Conservation (phyloP, 1,140 invertebrate genomes). For the Acromyrmex echinatior region DNA sequence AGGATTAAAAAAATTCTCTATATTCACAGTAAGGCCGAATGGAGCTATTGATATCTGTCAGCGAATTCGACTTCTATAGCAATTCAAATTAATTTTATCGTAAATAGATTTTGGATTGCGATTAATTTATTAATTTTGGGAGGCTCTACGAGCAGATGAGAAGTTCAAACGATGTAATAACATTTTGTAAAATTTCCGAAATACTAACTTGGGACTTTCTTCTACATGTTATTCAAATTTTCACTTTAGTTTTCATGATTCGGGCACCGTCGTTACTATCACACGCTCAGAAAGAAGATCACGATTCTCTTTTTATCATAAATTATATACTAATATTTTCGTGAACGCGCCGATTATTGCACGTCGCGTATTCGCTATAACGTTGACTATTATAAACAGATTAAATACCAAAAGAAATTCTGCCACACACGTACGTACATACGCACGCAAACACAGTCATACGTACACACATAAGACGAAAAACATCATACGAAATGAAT, state of each 20-base stretch:
- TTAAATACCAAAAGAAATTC: conserved; percentile 65
- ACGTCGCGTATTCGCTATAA: conserved; percentile 30
- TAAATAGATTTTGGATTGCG: conserved; percentile 18
- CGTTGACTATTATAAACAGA: conserved; percentile 33
- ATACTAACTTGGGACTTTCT: conserved; percentile 12
- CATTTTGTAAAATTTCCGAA: conserved; percentile 29
- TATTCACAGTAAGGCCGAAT: conserved; percentile 1
- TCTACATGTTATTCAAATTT: conserved; percentile 12
- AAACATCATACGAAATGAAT: conserved; percentile 49
- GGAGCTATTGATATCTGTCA: conserved; percentile 12
- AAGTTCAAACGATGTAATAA: background rate
- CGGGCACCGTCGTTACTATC: conserved; percentile 1
- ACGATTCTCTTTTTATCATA: conserved; percentile 49
- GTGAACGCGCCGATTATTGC: background rate
- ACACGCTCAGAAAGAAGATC: conserved; percentile 21
- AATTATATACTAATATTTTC: conserved; percentile 36
- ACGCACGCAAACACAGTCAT: conserved; percentile 6
- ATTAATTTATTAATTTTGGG: background rate
- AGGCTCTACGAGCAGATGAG: background rate
- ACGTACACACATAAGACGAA: conserved; percentile 28
- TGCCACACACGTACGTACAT: conserved; percentile 35
- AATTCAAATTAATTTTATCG: conserved; percentile 21
- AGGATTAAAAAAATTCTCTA: background rate
- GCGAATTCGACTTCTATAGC: background rate
- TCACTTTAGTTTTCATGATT: conserved; percentile 1